A percentile compares a stretch with the other conserved stretches of the same genome.
Conservation (phyloP, 2,113 vertebrate species). For the Syrmaticus mikado region DNA sequence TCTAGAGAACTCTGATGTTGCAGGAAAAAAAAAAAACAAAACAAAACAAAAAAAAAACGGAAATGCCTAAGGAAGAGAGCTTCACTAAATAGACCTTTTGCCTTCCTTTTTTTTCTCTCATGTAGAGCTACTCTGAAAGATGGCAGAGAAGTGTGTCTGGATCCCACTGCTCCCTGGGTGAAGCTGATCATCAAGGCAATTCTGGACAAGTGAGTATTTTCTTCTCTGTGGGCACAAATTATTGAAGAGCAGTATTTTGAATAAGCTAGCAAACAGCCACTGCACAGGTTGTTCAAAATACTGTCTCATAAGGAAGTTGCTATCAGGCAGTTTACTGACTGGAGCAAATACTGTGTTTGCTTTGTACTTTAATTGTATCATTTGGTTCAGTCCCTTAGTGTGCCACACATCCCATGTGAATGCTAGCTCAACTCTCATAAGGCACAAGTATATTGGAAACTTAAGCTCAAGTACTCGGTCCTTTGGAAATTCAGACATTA, state of each 20-base stretch:
- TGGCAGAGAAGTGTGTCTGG: constrained; percentile 62
- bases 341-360: neutral
- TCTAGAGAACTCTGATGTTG: neutral
- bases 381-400: neutral
- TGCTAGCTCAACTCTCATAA: neutral
- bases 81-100: neutral
- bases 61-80: neutral
- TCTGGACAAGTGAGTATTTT: constrained; percentile 67
- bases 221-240: neutral
- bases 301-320: neutral
- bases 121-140: constrained; percentile 71
- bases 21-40: neutral
- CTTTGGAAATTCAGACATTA: neutral
- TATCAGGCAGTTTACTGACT: neutral
- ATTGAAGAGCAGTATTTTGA: fast-evolving
- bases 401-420: neutral
- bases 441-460: neutral
- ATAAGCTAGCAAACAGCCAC: fast-evolving
- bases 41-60: neutral
- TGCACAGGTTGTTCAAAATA: fast-evolving
- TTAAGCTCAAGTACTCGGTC: neutral
- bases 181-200: constrained; percentile 64
- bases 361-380: neutral
- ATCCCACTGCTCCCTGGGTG: constrained; percentile 76
- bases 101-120: neutral